Conservation (phyloP, 2,113 vertebrate species). For the Oncorhynchus masou region DNA sequence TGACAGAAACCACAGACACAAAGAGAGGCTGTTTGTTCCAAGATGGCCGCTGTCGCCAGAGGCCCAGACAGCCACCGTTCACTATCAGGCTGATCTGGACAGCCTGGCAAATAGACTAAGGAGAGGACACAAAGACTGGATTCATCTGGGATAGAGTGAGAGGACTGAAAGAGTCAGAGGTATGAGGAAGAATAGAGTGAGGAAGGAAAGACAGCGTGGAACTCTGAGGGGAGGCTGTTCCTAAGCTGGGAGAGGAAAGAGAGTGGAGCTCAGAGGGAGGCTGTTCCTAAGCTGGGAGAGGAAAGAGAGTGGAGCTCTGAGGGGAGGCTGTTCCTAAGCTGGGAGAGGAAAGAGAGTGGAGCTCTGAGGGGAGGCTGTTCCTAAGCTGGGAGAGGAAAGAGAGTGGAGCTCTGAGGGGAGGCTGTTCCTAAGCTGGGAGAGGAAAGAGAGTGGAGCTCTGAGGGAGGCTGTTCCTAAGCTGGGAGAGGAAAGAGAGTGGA, state of each 20-base stretch:
- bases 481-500: no score
- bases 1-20: constrained; percentile 36
- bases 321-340: no score
- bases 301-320: no score
- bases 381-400: no score
- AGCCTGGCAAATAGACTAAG: constrained; percentile 29
- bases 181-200: not conserved
- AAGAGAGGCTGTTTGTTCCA: constrained; percentile 50
- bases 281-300: not conserved
- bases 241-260: not conserved
- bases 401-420: no score
- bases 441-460: no score
- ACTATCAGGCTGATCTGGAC: constrained; percentile 52
- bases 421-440: no score
- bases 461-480: no score
- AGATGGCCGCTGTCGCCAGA: constrained; percentile 34
- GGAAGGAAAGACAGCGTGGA: not conserved
- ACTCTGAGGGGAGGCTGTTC: not conserved
- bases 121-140: constrained; percentile 41
- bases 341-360: no score
- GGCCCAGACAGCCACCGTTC: constrained; percentile 39
- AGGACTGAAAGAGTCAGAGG: not conserved
- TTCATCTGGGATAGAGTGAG: constrained; percentile 28
- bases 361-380: no score
- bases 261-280: not conserved